phyloP scores from a whole-genome alignment of 2,797 vertebrate species.

The Myotis pilosus region DNA sequence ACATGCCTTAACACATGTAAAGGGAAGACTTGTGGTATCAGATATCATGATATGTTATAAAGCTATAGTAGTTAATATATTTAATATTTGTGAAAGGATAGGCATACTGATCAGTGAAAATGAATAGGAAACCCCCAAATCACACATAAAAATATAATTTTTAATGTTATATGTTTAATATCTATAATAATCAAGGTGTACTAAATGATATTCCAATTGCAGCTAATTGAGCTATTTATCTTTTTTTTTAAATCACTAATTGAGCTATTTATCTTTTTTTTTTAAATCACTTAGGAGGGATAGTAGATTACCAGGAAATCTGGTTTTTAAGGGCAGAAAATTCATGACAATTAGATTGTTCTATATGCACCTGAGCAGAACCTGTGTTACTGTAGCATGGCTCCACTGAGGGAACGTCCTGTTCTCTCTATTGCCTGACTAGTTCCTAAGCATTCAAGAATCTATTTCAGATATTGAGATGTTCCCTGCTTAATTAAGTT shows the following conservation, averaged over 20 bases:
- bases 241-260: neutral
- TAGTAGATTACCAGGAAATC: neutral
- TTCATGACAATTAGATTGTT: neutral
- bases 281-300: neutral
- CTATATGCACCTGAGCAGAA: neutral
- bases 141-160: neutral
- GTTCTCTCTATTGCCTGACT: neutral
- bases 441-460: neutral
- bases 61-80: neutral
- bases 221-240: neutral
- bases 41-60: neutral
- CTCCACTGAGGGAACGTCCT: neutral
- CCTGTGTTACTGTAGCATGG: too few species aligned
- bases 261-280: neutral
- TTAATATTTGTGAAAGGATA: constrained; percentile 24
- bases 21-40: neutral
- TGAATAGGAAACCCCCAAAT: neutral
- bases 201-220: constrained; percentile 8
- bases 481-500: constrained; percentile 19
- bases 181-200: neutral
- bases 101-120: neutral
- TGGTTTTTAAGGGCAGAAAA: neutral
- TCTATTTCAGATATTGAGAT: constrained; percentile 12
- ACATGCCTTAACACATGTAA: neutral
- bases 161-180: neutral